A percentile compares a stretch with the other conserved stretches of the same genome.
These are phyloP conservation scores for Sinella curviseta DNA, from an alignment of 1,140 invertebrate species.

Conservation along the genomic window DNA sequence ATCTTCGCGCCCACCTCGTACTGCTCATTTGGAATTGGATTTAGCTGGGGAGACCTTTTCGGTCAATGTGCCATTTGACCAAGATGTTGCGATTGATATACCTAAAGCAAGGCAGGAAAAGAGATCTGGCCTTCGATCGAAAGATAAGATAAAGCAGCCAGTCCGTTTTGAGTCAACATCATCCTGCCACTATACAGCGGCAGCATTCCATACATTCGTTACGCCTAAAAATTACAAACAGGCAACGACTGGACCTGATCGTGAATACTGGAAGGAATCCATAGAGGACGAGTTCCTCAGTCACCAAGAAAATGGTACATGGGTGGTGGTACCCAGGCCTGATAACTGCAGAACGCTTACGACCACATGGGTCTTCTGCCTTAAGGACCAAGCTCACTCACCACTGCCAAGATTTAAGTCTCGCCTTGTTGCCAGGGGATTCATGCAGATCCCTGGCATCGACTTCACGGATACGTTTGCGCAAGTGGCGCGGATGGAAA, in stretches of 20 bases:
- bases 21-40: too few relatives aligned
- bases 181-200: not conserved
- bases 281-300: conserved; percentile 44
- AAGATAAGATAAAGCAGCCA: not conserved
- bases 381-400: not conserved
- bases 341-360: not conserved
- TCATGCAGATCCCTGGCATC: conserved; percentile 49
- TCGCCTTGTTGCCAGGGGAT: conserved; percentile 55
- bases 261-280: conserved; percentile 41
- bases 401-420: conserved; percentile 51
- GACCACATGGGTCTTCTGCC: conserved; percentile 33
- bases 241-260: conserved; percentile 39
- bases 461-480: conserved; percentile 53
- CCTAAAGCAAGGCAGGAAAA: too few relatives aligned
- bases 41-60: too few relatives aligned
- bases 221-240: conserved; percentile 44
- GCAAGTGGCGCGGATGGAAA: conserved; percentile 50
- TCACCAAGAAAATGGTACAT: conserved; percentile 38
- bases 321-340: conserved; percentile 3
- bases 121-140: too few relatives aligned
- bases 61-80: too few relatives aligned
- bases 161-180: not conserved
- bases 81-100: too few relatives aligned
- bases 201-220: not conserved
- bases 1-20: too few relatives aligned